Conservation (phyloP, 1,140 invertebrate species). For the Caenorhabditis tropicalis region DNA sequence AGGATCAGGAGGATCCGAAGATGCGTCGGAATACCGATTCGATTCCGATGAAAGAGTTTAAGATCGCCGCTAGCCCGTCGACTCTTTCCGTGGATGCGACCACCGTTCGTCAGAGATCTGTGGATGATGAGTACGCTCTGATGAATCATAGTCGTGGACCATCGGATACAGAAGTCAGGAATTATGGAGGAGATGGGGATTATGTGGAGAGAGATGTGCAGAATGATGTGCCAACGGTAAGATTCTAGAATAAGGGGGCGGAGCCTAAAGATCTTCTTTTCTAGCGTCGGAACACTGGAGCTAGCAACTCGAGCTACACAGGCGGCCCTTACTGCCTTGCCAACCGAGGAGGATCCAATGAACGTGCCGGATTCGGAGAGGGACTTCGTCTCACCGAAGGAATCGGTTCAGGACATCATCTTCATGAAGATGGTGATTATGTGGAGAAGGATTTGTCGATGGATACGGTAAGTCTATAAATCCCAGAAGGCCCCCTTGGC, state of each 20-base stretch:
- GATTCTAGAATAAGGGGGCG: neutral
- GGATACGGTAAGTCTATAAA: constrained; percentile 24
- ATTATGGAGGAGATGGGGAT: neutral
- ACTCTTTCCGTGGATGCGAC: no score
- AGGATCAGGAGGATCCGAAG: neutral
- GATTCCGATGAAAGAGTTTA: constrained; percentile 15
- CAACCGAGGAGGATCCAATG: constrained; percentile 8
- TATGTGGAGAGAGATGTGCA: constrained; percentile 11
- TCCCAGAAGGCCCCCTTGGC: neutral
- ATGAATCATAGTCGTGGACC: constrained; percentile 22
- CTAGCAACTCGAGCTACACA: neutral
- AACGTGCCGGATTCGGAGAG: constrained; percentile 13
- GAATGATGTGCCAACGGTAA: constrained; percentile 19
- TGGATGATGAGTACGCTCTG: constrained; percentile 18
- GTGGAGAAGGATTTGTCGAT: neutral
- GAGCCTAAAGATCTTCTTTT: neutral
- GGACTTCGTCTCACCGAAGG: neutral
- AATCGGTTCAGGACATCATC: neutral
- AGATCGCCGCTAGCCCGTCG: neutral
- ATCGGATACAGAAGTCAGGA: neutral
- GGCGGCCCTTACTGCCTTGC: constrained; percentile 3
- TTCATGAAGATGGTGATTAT: neutral
- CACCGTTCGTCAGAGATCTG: neutral
- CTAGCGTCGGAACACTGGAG: neutral
- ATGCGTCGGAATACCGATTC: neutral